Evolutionary conservation across 2,888 invertebrate species (phyloP).

Genomic region (Netelia inedita): DNA sequence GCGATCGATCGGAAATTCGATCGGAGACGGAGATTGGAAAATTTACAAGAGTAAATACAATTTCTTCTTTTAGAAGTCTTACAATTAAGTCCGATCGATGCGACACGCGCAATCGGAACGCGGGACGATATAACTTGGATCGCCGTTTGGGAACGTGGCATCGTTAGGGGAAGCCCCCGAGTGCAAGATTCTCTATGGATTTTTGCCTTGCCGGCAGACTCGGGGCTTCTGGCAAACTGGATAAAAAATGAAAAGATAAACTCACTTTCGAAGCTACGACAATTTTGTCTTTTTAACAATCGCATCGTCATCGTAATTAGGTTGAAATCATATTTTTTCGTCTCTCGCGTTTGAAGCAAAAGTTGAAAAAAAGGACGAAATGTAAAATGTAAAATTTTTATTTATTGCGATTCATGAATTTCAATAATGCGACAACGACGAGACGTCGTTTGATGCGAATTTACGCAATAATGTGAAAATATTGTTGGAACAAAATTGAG

Average conservation of each 20-base stretch:
- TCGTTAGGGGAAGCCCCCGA: slow-evolving; percentile 51
- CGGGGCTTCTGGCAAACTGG: slow-evolving; percentile 53
- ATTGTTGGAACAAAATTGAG: too few relatives aligned
- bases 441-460: too few relatives aligned
- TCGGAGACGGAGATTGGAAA: background rate
- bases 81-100: slow-evolving; percentile 57
- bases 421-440: too few relatives aligned
- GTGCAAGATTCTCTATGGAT: slow-evolving; percentile 30
- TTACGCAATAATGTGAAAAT: too few relatives aligned
- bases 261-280: background rate
- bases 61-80: slow-evolving; percentile 53
- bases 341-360: background rate
- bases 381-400: background rate
- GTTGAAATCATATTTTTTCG: background rate
- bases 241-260: slow-evolving; percentile 11
- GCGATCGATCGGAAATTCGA: background rate
- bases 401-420: too few relatives aligned
- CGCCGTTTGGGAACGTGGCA: slow-evolving; percentile 1
- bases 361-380: background rate
- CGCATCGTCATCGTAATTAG: background rate
- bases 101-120: slow-evolving; percentile 47
- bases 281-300: background rate
- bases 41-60: background rate
- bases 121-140: slow-evolving; percentile 2
- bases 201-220: slow-evolving; percentile 44